Evolutionary conservation across 2,888 invertebrate species (phyloP).

Genomic region (Torymus texanus): DNA sequence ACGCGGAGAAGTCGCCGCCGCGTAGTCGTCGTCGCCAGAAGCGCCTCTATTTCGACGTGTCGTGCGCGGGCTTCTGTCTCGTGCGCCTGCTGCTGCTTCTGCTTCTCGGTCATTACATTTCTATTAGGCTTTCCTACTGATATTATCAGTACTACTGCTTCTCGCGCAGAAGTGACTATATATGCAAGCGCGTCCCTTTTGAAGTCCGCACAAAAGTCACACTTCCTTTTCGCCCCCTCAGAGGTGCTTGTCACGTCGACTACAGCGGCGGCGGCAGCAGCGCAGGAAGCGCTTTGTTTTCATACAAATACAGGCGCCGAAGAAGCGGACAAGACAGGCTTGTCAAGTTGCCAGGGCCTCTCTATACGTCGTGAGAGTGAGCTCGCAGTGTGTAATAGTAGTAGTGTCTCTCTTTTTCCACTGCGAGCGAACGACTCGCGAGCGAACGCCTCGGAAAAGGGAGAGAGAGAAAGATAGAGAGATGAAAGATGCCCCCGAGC

Average conservation of each 20-base stretch:
- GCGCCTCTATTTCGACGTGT: no score
- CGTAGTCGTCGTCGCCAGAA: no score
- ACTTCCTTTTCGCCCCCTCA: constrained; percentile 49
- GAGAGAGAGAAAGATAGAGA: constrained; percentile 39
- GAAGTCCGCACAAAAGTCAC: constrained; percentile 57
- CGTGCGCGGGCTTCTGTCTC: no score
- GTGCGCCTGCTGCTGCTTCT: no score
- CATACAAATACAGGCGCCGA: constrained; percentile 55
- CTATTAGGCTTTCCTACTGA: constrained; percentile 34
- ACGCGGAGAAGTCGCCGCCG: no score
- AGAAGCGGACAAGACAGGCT: constrained; percentile 70
- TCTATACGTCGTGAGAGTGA: constrained; percentile 27
- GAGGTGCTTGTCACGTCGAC: constrained; percentile 49
- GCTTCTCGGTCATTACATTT: constrained; percentile 52
- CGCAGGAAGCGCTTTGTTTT: constrained; percentile 58
- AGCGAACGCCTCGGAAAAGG: constrained; percentile 37
- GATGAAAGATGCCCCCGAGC: constrained; percentile 51
- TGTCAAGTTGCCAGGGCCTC: constrained; percentile 72
- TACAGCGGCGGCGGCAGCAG: constrained; percentile 10
- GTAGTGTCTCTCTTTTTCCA: constrained; percentile 18
- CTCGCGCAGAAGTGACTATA: background rate
- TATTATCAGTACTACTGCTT: constrained; percentile 18
- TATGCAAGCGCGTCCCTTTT: constrained; percentile 44
- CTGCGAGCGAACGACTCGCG: background rate
- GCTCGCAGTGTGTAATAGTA: no score